Base-by-base conservation (phyloP, 2,888 invertebrate genomes). In the Agrilus mali region DNA sequence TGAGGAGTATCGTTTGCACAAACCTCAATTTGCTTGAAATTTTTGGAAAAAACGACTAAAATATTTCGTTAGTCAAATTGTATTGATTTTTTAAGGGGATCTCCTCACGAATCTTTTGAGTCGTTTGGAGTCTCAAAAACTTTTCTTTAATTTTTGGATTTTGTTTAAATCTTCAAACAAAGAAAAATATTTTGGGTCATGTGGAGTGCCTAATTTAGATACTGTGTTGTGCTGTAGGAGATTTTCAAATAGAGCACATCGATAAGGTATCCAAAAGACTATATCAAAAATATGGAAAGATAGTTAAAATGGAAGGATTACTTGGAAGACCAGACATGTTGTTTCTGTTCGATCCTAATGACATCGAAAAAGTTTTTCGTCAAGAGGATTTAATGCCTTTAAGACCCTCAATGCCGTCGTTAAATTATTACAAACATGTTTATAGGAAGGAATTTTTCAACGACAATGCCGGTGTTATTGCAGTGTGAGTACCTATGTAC, bases 321-420 rank as follows among this genome's bases (percentile, higher is more conserved):
- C 60, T 83, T 1, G 82, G 82, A 2, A 66, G 82, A 44, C 82
- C 83, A 0, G 83, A 83, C 51, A 80, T 83, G 77, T 68, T 83
- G 32, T 83, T 83, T 55, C 67, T 83, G 1, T 83, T 80, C 55
- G 80, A 83, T 53, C 78, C 82, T 1, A 70, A 75, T 20, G 80
- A 81, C 55, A 81, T 83, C 12, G 81, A 83, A 55, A 69, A 75
- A 41, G 77, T 83, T 1, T 82, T 81, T 53, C 64, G 82, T 12
- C 73, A 75, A 17, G 83, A 83, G 60, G 83, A 82, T 50, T 65
- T 65, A 2, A 71, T 80, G 56, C 83, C 83, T 0, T 76, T 77
- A 50, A 72, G 83, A 43, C 83, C 83, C 0, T 81, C 82, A 1
- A 83, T 83, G 83, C 82, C 83, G 0, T 82, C 82, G 0, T 63